Percentiles rank a stretch among this genome's conserved stretches.
Conservation (phyloP, 2,797 vertebrate species). For the Falco cherrug region DNA sequence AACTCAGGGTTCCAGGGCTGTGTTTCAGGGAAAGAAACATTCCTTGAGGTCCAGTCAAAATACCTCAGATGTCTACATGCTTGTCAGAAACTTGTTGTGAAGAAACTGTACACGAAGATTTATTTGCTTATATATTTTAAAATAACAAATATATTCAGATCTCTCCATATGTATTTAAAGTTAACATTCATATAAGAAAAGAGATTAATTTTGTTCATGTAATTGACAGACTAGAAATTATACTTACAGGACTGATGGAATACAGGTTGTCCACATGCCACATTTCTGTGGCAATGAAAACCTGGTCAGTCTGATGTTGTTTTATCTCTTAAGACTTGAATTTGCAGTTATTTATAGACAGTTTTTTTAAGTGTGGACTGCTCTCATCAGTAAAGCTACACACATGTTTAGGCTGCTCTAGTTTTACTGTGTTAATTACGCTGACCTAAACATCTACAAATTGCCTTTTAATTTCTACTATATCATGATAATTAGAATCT, state of each 20-base stretch:
- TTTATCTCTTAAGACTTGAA: neutral
- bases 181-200: neutral
- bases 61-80: neutral
- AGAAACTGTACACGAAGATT: neutral
- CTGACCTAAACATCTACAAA: constrained; percentile 48
- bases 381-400: neutral
- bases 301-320: neutral
- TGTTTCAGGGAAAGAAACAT: neutral
- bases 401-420: neutral
- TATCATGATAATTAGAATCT: constrained; percentile 48
- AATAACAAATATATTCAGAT: neutral
- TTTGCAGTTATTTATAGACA: neutral
- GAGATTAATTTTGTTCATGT: neutral
- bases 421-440: neutral
- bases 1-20: neutral
- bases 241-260: neutral
- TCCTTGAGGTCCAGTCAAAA: constrained; percentile 21
- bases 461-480: constrained; percentile 56
- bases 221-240: neutral
- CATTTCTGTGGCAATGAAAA: neutral
- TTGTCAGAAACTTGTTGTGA: neutral
- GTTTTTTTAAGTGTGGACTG: neutral
- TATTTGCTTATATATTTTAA: neutral
- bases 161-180: neutral
- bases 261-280: neutral